Percentiles rank a stretch among this genome's conserved stretches.
phyloP scores from a whole-genome alignment of 2,888 invertebrate species.

The Phrixothrix hirtus region DNA sequence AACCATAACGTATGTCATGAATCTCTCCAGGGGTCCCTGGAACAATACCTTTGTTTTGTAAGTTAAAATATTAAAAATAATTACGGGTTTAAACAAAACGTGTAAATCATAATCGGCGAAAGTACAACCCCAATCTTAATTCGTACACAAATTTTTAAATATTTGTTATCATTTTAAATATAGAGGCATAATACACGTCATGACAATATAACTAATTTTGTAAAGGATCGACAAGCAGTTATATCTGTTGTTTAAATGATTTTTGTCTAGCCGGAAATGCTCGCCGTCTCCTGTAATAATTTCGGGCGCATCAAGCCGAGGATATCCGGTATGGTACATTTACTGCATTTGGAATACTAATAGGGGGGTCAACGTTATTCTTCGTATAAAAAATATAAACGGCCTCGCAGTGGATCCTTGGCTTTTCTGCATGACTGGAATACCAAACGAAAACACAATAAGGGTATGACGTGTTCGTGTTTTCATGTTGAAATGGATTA shows the following conservation, averaged over 20 bases:
- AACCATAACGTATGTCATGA: constrained; percentile 14
- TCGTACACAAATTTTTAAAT: no score
- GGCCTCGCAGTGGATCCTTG: constrained; percentile 1
- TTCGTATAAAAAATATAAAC: constrained; percentile 7
- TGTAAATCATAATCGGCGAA: no score
- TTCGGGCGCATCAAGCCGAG: constrained; percentile 42
- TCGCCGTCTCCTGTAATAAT: constrained; percentile 32
- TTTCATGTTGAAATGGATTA: constrained; percentile 2
- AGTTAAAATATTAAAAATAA: neutral
- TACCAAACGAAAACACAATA: neutral
- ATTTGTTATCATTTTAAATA: no score
- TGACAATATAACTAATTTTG: constrained; percentile 20
- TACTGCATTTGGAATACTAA: constrained; percentile 33
- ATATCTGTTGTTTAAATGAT: neutral
- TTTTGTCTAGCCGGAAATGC: constrained; percentile 37
- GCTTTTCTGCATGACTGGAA: constrained; percentile 5
- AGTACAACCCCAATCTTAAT: no score
- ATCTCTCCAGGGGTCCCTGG: constrained; percentile 8
- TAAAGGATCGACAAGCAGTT: constrained; percentile 13
- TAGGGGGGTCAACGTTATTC: constrained; percentile 22
- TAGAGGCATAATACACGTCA: no score
- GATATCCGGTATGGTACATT: constrained; percentile 41
- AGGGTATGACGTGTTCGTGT: constrained; percentile 6
- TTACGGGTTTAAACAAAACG: no score
- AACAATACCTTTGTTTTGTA: constrained; percentile 13